Evolutionary conservation across 2,797 vertebrate genomes (phyloP).

Genomic region (Channa striata): DNA sequence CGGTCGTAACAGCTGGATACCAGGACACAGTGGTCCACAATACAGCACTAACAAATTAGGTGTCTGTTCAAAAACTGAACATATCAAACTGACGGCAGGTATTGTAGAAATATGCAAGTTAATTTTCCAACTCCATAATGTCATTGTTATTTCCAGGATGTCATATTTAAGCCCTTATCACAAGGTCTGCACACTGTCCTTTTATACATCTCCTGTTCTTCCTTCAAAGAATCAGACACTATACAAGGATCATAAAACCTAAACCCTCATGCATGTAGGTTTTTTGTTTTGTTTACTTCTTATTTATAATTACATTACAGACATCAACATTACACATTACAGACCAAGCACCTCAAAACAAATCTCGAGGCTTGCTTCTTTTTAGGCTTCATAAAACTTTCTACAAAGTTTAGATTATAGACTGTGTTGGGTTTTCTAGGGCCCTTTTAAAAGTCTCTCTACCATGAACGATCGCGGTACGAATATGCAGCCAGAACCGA

Average conservation of each 20-base stretch:
- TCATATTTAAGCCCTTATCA: conserved; percentile 75
- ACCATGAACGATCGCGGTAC: conserved; percentile 20
- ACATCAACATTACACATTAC: conserved; percentile 6
- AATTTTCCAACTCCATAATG: conserved; percentile 72
- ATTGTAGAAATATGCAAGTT: conserved; percentile 37
- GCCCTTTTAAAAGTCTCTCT: conserved; percentile 26
- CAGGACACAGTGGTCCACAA: conserved; percentile 19
- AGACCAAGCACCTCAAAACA: conserved; percentile 9
- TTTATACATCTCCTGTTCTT: conserved; percentile 55
- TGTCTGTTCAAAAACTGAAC: conserved; percentile 38
- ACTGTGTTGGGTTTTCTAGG: neutral
- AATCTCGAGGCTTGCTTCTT: conserved; percentile 15
- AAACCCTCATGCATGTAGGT: conserved; percentile 31
- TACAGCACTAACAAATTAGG: conserved; percentile 26
- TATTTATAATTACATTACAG: conserved; percentile 17
- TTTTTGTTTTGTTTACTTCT: neutral
- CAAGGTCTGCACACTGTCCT: conserved; percentile 66
- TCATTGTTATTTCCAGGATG: conserved; percentile 73
- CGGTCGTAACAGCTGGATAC: conserved; percentile 10
- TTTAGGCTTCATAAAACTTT: too few species aligned
- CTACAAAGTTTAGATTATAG: conserved; percentile 20
- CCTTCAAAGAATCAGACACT: conserved; percentile 53
- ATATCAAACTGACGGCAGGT: conserved; percentile 64
- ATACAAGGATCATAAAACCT: conserved; percentile 52
- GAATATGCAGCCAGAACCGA: conserved; percentile 8